These are phyloP conservation scores for Melipona beecheii DNA, from an alignment of 2,888 invertebrate species.

Conservation along the genomic window DNA sequence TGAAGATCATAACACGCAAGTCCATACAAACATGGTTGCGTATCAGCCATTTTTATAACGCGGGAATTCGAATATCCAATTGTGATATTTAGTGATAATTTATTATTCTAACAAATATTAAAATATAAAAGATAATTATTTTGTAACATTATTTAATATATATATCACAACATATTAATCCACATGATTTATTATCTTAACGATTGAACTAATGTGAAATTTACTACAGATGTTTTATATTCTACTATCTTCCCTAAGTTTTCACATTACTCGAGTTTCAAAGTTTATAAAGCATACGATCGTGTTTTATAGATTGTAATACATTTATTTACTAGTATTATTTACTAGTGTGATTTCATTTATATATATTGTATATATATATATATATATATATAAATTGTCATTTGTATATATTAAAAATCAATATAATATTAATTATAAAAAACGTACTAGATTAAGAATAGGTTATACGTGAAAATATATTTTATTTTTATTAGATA, in stretches of 20 bases:
- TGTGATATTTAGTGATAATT: neutral
- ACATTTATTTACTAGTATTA: neutral
- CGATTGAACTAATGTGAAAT: neutral
- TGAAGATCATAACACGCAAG: conserved; percentile 42
- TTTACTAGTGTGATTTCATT: neutral
- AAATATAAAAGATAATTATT: neutral
- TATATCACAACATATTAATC: neutral
- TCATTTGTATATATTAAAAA: neutral
- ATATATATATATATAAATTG: neutral
- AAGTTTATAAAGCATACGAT: neutral
- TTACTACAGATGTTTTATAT: neutral
- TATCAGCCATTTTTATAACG: conserved; percentile 41
- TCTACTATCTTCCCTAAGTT: neutral
- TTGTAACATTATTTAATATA: neutral
- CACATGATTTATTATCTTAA: neutral
- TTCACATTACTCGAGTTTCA: neutral
- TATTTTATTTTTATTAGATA: neutral
- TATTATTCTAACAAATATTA: neutral
- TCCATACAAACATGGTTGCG: conserved; percentile 53
- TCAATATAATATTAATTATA: neutral
- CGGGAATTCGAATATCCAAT: conserved; percentile 26
- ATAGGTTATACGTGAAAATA: neutral
- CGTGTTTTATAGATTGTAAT: neutral
- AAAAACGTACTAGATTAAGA: neutral
- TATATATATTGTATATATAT: neutral